Evolutionary conservation across 2,888 invertebrate genomes (phyloP).

Genomic region (Pachydiplax longipennis): DNA sequence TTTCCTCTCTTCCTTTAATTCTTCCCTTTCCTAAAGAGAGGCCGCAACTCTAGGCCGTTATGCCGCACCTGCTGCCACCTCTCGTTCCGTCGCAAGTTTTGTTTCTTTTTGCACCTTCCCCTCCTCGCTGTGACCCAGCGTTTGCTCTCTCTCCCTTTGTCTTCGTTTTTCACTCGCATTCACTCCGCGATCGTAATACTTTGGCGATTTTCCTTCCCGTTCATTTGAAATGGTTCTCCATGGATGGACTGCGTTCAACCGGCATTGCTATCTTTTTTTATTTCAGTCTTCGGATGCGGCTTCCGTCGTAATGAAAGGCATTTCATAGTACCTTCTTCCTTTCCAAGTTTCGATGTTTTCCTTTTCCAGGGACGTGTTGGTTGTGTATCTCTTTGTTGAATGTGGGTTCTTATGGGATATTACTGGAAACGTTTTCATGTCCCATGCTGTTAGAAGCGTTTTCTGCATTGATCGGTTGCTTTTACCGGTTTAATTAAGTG

Average conservation of each 20-base stretch:
- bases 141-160: neutral
- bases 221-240: neutral
- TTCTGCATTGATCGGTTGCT: too few relatives aligned
- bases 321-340: neutral
- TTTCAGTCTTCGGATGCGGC: neutral
- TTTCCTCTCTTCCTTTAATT: neutral
- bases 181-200: neutral
- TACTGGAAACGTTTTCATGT: too few relatives aligned
- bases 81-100: neutral
- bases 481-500: too few relatives aligned
- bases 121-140: neutral
- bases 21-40: neutral
- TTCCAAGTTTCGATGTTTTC: neutral
- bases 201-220: neutral
- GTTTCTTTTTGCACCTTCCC: neutral
- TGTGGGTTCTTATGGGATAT: too few relatives aligned
- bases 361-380: neutral
- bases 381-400: too few relatives aligned
- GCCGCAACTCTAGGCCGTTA: neutral
- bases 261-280: neutral
- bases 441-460: too few relatives aligned
- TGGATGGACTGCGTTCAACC: neutral
- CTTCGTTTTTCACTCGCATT: neutral
- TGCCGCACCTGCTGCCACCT: conserved; percentile 9
- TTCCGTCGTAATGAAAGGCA: neutral